Base-by-base conservation (phyloP, 2,113 vertebrate genomes). In the Toxostoma redivivum region DNA sequence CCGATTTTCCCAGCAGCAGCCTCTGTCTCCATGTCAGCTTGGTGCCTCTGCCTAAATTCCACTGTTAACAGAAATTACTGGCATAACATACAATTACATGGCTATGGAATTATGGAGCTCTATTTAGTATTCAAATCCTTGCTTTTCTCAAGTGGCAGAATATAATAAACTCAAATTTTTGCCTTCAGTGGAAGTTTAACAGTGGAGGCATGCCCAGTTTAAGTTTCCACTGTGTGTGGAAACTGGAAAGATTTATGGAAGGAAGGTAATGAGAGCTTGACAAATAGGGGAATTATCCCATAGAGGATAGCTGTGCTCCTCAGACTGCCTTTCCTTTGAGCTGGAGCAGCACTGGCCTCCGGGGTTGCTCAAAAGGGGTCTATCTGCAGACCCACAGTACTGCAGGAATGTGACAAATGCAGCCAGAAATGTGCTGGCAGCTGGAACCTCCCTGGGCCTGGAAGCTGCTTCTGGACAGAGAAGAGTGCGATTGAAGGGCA, bases 181-280 rank as follows among this genome's bases (percentile, higher is more conserved):
- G 48, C 66, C 42, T 92, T 90, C 54, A 2, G 3, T 62, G 35
- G 45, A 95, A 79, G 42, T 91, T 89, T 85, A 82, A 80, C 2
- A 5, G 31, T 73, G 35, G 53, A 91, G 70, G 21, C 48, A 91
- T 54, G 61, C 70, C 30, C 60, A 57, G 51, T 42, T 85, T 48
- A 57, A 48, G 13, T 74, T 85, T 85, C 20, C 60, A 57, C 35
- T 45, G 28, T 81, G 40, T 64, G 56, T 67, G 18, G 87, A 87
- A 95, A 76, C 50, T 8, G 53, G 42, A 79, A 94, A 89, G 89
- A 92, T 96, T 95, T 97, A 92, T 94, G 78, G 84, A 50, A 81
- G 74, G 87, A 95, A 80, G 54, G 92, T 91, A 92, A 85, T 0
- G 1, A 73, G 87, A 94, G 70, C 89, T 94, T 95, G 87, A 95